A percentile compares a stretch with the other conserved stretches of the same genome.
Conservation (phyloP, 2,113 vertebrate genomes). For the Nesoenas mayeri region DNA sequence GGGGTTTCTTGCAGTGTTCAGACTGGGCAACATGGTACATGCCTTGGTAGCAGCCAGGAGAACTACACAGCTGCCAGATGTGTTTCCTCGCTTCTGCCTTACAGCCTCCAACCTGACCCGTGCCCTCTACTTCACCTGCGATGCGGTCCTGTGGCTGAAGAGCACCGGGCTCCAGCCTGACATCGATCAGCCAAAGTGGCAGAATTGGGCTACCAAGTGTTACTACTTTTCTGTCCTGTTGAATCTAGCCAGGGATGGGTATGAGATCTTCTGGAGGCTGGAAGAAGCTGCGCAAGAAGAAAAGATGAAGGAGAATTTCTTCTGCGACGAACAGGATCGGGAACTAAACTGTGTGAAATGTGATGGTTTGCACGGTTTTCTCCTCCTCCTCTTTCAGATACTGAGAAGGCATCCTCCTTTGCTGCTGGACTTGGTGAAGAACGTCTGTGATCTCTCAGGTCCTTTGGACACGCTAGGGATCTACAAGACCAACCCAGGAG, state of each 20-base stretch:
- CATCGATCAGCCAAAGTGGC: slow-evolving; percentile 85
- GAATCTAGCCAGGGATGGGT: slow-evolving; percentile 83
- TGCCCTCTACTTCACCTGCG: slow-evolving; percentile 88
- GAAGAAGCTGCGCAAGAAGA: slow-evolving; percentile 53
- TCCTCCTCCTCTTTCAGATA: slow-evolving; percentile 74
- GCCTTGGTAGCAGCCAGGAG: slow-evolving; percentile 84
- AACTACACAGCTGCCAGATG: slow-evolving; percentile 75
- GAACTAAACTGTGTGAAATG: slow-evolving; percentile 56
- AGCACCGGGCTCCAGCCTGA: slow-evolving; percentile 75
- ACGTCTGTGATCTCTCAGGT: slow-evolving; percentile 88
- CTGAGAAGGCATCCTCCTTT: slow-evolving; percentile 83
- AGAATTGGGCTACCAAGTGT: slow-evolving; percentile 76
- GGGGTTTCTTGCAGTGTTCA: slow-evolving; percentile 85
- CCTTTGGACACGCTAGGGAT: slow-evolving; percentile 87
- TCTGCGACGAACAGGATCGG: background rate
- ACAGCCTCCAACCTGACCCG: slow-evolving; percentile 83
- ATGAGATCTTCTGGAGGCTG: slow-evolving; percentile 81
- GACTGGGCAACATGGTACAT: slow-evolving; percentile 87
- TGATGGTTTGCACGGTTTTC: slow-evolving; percentile 76
- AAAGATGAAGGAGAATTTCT: slow-evolving; percentile 2
- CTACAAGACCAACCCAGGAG: slow-evolving; percentile 81
- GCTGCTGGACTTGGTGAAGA: slow-evolving; percentile 88
- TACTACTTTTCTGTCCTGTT: slow-evolving; percentile 86
- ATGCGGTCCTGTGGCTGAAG: slow-evolving; percentile 85
- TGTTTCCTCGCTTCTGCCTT: slow-evolving; percentile 83